A percentile compares a stretch with the other conserved stretches of the same genome.
phyloP scores from a whole-genome alignment of 1,140 invertebrate genomes.

The Macrobrachium rosenbergii region DNA sequence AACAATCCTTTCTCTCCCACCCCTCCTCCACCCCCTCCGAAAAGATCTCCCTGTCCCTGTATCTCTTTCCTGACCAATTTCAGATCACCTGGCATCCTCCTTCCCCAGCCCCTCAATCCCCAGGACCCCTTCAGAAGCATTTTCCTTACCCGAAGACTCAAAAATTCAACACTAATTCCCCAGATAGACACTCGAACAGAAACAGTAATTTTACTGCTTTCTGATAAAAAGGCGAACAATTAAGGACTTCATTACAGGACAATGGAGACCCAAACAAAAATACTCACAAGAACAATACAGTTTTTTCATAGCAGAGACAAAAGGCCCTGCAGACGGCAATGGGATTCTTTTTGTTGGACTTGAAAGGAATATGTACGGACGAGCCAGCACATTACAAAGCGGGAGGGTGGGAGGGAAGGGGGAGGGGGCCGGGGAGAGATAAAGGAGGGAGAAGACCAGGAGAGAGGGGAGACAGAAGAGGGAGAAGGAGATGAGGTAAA shows the following conservation, averaged over 20 bases:
- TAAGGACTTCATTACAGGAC: constrained; percentile 49
- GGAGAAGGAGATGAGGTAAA: not conserved
- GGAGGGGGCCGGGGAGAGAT: not conserved
- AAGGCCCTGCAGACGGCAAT: constrained; percentile 45
- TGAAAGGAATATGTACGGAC: constrained; percentile 44
- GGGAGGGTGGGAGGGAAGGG: not conserved
- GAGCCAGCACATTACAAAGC: constrained; percentile 30
- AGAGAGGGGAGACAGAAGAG: not conserved
- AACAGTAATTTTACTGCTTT: constrained; percentile 39
- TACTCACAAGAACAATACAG: constrained; percentile 39
- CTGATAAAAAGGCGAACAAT: constrained; percentile 48
- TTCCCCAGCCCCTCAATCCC: not conserved
- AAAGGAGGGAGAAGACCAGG: not conserved
- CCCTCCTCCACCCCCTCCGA: not conserved
- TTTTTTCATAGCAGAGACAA: constrained; percentile 46
- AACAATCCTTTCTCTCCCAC: not conserved
- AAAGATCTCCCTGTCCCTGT: not conserved
- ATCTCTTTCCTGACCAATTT: not conserved
- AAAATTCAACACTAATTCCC: constrained; percentile 25
- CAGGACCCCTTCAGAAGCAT: not conserved
- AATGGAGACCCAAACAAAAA: constrained; percentile 43
- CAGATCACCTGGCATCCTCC: not conserved
- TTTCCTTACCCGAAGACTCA: constrained; percentile 6
- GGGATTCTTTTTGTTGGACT: constrained; percentile 48
- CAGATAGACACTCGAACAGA: constrained; percentile 41